phyloP scores from a whole-genome alignment of 2,888 invertebrate genomes.

The Desoria tigrina region DNA sequence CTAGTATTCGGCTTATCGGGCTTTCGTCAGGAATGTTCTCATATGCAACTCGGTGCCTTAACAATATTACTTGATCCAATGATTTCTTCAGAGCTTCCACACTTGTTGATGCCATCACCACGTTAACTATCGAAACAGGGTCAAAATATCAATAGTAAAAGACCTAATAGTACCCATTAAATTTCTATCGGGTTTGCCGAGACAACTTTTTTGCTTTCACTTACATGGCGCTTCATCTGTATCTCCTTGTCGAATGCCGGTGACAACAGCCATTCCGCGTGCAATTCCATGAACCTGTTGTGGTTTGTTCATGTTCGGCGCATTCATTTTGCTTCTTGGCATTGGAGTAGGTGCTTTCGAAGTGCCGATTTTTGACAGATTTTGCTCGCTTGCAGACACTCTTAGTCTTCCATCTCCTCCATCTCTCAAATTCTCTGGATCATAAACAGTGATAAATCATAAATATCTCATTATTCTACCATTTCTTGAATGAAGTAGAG shows the following conservation, averaged over 20 bases:
- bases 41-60: constrained; percentile 42
- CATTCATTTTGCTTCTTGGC: constrained; percentile 49
- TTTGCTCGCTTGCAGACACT: constrained; percentile 52
- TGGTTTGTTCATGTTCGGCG: constrained; percentile 49
- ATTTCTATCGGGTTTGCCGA: no score
- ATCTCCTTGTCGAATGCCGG: constrained; percentile 52
- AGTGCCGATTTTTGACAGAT: constrained; percentile 46
- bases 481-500: background rate
- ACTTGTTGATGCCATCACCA: constrained; percentile 43
- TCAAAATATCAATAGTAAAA: no score
- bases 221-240: constrained; percentile 47
- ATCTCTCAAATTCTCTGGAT: constrained; percentile 50
- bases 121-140: constrained; percentile 42
- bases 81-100: constrained; percentile 50
- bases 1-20: constrained; percentile 50
- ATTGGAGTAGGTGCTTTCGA: constrained; percentile 46
- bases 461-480: no score
- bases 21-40: constrained; percentile 50
- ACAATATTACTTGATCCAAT: constrained; percentile 49
- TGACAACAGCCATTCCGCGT: constrained; percentile 48
- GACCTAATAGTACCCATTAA: no score
- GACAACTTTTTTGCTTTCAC: no score
- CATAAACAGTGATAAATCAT: no score
- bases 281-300: constrained; percentile 52
- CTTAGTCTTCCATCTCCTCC: constrained; percentile 46